These are phyloP conservation scores for Phalloptychus januarius DNA, from an alignment of 2,797 vertebrate genomes.

Conservation along the genomic window DNA sequence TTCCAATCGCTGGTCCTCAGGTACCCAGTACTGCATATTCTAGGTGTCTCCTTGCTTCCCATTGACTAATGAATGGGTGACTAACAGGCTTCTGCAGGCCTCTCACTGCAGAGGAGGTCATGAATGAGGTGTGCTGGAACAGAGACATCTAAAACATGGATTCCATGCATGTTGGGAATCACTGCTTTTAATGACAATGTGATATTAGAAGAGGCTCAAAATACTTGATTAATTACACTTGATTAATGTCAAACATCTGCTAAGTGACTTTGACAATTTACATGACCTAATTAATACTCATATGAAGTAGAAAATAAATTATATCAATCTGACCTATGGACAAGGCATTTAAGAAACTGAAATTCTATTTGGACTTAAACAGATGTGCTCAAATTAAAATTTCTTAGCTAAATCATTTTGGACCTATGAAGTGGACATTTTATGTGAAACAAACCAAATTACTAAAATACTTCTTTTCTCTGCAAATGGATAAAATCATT, in stretches of 20 bases:
- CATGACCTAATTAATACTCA: neutral
- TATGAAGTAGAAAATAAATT: neutral
- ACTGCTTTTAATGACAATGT: neutral
- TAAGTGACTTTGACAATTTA: too few relatives aligned
- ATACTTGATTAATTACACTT: neutral
- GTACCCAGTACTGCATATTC: too few relatives aligned
- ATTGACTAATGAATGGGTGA: too few relatives aligned
- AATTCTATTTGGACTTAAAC: neutral
- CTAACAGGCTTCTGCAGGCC: too few relatives aligned
- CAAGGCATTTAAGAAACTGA: neutral
- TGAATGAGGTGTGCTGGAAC: too few relatives aligned
- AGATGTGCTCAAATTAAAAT: neutral
- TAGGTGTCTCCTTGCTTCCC: too few relatives aligned
- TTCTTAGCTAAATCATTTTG: neutral
- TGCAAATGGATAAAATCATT: neutral
- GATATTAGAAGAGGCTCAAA: neutral
- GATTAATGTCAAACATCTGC: too few relatives aligned
- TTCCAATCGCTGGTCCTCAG: too few relatives aligned
- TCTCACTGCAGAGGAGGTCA: too few relatives aligned
- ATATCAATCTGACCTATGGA: neutral
- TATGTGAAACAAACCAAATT: neutral
- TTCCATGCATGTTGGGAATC: too few relatives aligned
- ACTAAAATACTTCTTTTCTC: neutral
- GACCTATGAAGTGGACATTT: neutral
- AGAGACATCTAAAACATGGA: too few relatives aligned